Evolutionary conservation across 2,113 vertebrate genomes (phyloP).

Genomic region (Sporophila hypoxantha): DNA sequence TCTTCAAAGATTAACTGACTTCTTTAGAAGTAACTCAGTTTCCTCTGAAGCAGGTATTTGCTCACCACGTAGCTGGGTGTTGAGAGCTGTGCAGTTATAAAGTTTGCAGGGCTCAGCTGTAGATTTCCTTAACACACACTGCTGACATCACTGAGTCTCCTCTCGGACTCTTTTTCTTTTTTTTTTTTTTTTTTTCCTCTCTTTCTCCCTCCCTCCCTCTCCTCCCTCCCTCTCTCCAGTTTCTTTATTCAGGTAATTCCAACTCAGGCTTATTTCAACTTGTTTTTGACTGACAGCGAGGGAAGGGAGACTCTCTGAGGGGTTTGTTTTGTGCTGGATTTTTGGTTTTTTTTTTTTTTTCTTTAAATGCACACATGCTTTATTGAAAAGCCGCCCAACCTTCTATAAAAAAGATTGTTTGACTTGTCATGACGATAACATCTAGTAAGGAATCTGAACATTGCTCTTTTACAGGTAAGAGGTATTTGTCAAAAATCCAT

Average conservation of each 20-base stretch:
- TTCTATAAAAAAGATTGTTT: constrained; percentile 11
- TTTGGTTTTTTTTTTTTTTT: rapidly evolving
- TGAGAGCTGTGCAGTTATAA: constrained; percentile 37
- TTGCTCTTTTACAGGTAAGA: constrained; percentile 69
- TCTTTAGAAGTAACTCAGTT: constrained; percentile 43
- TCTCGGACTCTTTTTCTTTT: constrained; percentile 57
- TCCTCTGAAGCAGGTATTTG: constrained; percentile 65
- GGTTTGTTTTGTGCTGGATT: background rate
- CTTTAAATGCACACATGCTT: background rate
- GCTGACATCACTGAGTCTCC: constrained; percentile 69
- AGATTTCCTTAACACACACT: constrained; percentile 70
- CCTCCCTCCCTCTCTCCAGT: constrained; percentile 22
- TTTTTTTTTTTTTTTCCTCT: background rate
- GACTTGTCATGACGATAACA: constrained; percentile 54
- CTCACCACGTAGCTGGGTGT: constrained; percentile 19
- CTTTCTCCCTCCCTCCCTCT: constrained; percentile 10
- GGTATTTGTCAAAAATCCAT: constrained; percentile 25
- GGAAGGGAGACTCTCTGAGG: constrained; percentile 27
- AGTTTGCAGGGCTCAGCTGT: constrained; percentile 59
- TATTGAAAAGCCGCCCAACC: constrained; percentile 35
- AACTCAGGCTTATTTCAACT: constrained; percentile 72
- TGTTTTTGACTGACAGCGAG: constrained; percentile 71
- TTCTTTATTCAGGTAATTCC: constrained; percentile 76
- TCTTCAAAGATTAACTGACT: constrained; percentile 66
- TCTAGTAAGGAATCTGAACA: constrained; percentile 52